Evolutionary conservation across 64 coral and sea anemone genomes (phyloP), one percentile per base, ranked within the genome.

Genomic region (Montipora cactus): DNA sequence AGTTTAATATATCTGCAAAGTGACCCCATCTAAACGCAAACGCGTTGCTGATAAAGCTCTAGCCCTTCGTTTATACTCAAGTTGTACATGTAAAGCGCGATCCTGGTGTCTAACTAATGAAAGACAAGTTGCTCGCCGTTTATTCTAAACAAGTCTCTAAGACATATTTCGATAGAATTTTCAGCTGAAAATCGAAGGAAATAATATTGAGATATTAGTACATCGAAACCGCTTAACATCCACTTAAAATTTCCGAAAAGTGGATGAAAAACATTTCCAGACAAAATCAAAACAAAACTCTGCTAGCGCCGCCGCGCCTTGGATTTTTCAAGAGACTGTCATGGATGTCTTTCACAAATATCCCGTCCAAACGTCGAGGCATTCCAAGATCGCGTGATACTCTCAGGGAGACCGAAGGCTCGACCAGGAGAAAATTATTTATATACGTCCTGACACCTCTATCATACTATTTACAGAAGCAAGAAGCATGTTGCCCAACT

Each of bases 391-490:
- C 50, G 66, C 82, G 82, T 86, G 82, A 70, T 72, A 12, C 62
- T 49, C 82, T 23, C 64, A 86, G 19, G 82, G 66, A 71, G 82
- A 49, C 7, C 44, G 10, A 6, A 44, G 28, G 4, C 12, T 37
- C 15, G 16, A 49, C 49, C 44, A 46, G 80, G 64, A 55, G 25
- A 76, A 76, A 86, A 71, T 71, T 86, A 86, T 70, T 86, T 28
- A 86, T 86, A 86, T 72, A 50, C 15, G 82, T 86, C 82, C 46
- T 86, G 82, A 72, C 82, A 86, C 45, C 71, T 86, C 7, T 11
- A 5, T 7, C n/a, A 71, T 7, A 50, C 47, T 70, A 49, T 86
- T 86, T 70, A 86, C 82, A 66, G 22, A 81, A n/a, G 20, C 13
- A 37, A 37, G 37, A 16, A 45, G 61, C 81, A 9, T 72, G 82